A percentile compares a stretch with the other conserved stretches of the same genome.
Conservation (phyloP, 2,888 invertebrate species). For the Callinectes sapidus region DNA sequence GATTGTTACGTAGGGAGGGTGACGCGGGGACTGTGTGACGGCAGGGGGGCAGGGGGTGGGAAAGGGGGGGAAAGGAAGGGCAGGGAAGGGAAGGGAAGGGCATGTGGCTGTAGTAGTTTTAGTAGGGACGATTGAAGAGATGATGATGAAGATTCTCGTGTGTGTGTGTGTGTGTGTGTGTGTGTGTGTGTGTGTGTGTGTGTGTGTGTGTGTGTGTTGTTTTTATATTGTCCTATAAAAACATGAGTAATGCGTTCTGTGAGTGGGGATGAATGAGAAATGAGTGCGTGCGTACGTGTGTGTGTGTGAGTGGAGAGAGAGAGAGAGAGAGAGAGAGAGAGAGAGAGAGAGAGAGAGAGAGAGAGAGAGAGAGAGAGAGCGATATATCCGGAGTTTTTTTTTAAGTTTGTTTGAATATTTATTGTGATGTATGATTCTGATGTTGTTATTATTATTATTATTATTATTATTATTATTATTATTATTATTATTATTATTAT, state of each 20-base stretch:
- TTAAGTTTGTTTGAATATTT: background rate
- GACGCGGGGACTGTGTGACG: background rate
- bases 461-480: too few relatives aligned
- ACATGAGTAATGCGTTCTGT: background rate
- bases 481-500: too few relatives aligned
- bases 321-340: constrained; percentile 18
- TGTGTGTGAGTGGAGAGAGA: too few relatives aligned
- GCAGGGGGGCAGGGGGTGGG: background rate
- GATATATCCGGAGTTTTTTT: background rate
- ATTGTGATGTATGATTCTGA: too few relatives aligned
- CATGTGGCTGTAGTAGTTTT: background rate
- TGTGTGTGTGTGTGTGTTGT: background rate
- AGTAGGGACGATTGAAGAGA: background rate
- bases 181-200: background rate
- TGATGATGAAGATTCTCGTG: background rate
- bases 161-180: background rate
- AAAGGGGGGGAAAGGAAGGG: background rate
- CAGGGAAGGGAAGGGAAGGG: background rate
- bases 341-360: constrained; percentile 21
- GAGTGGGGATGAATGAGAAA: background rate
- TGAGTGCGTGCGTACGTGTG: too few relatives aligned
- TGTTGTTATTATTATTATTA: too few relatives aligned
- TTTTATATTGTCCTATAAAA: too few relatives aligned
- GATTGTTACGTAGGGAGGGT: background rate
- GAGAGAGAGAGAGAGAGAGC: background rate